Evolutionary conservation across 1,140 invertebrate genomes (phyloP), one percentile per base, ranked within the genome.

Genomic region (Bradysia coprophila): DNA sequence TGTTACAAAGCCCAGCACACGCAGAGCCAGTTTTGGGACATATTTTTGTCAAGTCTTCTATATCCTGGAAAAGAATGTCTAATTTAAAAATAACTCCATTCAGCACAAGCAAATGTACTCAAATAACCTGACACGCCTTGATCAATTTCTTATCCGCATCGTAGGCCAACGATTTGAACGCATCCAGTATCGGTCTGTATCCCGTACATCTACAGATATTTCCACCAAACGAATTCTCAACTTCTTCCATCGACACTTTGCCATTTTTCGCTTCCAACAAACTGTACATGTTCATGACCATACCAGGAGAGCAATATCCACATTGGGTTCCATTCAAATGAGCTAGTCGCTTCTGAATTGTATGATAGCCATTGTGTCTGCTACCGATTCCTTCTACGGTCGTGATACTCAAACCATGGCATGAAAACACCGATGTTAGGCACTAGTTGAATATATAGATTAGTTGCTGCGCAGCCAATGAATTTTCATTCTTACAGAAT

Each of bases 131-230:
- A n/a, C n/a, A n/a, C n/a, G n/a, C n/a, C n/a, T n/a, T n/a, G n/a
- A n/a, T n/a, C n/a, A n/a, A n/a, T n/a, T n/a, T n/a, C n/a, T n/a
- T n/a, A n/a, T n/a, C n/a, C n/a, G n/a, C n/a, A n/a, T 82, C 53
- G 87, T n/a, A n/a, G n/a, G n/a, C n/a, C n/a, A n/a, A n/a, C n/a
- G n/a, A n/a, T n/a, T n/a, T n/a, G n/a, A n/a, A 87, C 21, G 81
- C 72, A 46, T 87, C 81, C 24, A 87, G 62, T 51, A 91, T 90
- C 2, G 86, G 75, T 43, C 87, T 64, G 49, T 89, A 91, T 1
- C 87, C 87, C 1, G 87, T 91, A 55, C 87, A 91, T 38, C 87
- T 69, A 46, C 87, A 91, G 16, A 90, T 72, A 51, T 89, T 89
- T 39, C 86, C 74, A 2, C 78, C 80, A 52, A 86, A 78, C 0